Percentiles rank a stretch among this genome's conserved stretches.
Evolutionary conservation across 92 coral and sea anemone species (phyloP).

Genomic region (Umimayanthus kanabou): DNA sequence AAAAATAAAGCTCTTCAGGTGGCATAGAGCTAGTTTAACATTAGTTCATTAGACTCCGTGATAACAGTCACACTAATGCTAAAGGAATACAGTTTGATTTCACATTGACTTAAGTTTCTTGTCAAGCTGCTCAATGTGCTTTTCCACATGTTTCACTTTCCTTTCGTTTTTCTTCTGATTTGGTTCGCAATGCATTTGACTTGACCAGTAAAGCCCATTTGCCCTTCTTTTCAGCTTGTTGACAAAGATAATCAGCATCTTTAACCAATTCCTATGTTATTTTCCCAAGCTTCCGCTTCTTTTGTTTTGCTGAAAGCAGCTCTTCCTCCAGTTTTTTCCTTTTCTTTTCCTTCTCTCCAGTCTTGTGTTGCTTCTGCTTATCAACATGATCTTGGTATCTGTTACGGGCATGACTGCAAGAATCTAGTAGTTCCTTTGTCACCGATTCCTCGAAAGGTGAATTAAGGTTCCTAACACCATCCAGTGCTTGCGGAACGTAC

Average conservation of each 20-base stretch:
- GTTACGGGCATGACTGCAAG: conserved; percentile 49
- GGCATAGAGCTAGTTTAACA: too few species aligned
- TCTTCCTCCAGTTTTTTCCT: conserved; percentile 52
- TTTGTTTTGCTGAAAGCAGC: conserved; percentile 51
- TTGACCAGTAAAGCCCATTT: too few species aligned
- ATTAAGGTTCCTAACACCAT: conserved; percentile 51
- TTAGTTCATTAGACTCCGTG: too few species aligned
- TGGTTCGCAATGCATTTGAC: conserved; percentile 47
- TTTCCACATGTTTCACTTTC: conserved; percentile 50
- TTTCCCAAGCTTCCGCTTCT: conserved; percentile 50
- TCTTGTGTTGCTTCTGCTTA: conserved; percentile 47
- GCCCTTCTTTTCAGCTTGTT: conserved; percentile 44
- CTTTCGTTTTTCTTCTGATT: conserved; percentile 49
- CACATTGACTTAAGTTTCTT: conserved; percentile 12
- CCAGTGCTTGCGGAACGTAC: conserved; percentile 30
- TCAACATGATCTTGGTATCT: too few species aligned
- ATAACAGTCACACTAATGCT: too few species aligned
- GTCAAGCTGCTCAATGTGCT: conserved; percentile 40
- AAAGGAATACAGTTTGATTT: too few species aligned
- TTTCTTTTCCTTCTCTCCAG: conserved; percentile 47
- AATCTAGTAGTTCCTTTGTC: conserved; percentile 57
- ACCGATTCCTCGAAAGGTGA: conserved; percentile 50
- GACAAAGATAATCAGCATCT: too few species aligned
- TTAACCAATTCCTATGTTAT: conserved; percentile 44
- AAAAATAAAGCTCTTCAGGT: too few species aligned